Evolutionary conservation across 2,113 vertebrate genomes (phyloP).

Genomic region (Cavia porcellus): DNA sequence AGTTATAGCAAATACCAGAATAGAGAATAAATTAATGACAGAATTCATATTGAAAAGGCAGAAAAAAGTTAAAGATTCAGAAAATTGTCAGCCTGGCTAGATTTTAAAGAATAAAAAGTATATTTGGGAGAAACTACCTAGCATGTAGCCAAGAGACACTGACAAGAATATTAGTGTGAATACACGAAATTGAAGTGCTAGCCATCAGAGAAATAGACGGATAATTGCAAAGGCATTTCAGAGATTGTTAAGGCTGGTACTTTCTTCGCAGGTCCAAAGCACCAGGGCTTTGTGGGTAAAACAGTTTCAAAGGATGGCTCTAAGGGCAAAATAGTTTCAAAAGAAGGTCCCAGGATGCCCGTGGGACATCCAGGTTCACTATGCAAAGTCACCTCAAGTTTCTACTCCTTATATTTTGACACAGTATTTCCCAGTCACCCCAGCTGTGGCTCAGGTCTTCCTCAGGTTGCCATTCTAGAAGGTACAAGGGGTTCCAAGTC

Average conservation of each 20-base stretch:
- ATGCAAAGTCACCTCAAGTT: neutral
- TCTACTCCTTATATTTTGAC: neutral
- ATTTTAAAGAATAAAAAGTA: neutral
- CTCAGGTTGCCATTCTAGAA: neutral
- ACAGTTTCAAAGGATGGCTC: neutral
- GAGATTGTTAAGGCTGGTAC: neutral
- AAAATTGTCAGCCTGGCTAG: neutral
- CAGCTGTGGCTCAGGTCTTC: neutral
- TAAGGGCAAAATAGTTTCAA: neutral
- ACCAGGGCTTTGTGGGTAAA: neutral
- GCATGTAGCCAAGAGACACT: neutral
- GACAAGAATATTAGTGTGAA: neutral
- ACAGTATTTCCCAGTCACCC: neutral
- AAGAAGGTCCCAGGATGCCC: neutral
- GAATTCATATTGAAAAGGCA: conserved; percentile 4
- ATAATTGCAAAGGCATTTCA: neutral
- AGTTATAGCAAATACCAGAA: neutral
- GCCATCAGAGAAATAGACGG: neutral
- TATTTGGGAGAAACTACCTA: neutral
- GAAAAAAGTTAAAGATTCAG: neutral
- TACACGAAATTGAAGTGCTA: neutral
- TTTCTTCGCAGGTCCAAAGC: neutral
- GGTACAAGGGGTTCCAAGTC: neutral
- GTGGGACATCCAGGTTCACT: neutral
- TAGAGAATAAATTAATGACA: conserved; percentile 43